These are phyloP conservation scores for Epinephelus fuscoguttatus DNA, from an alignment of 2,113 vertebrate genomes.

Conservation along the genomic window DNA sequence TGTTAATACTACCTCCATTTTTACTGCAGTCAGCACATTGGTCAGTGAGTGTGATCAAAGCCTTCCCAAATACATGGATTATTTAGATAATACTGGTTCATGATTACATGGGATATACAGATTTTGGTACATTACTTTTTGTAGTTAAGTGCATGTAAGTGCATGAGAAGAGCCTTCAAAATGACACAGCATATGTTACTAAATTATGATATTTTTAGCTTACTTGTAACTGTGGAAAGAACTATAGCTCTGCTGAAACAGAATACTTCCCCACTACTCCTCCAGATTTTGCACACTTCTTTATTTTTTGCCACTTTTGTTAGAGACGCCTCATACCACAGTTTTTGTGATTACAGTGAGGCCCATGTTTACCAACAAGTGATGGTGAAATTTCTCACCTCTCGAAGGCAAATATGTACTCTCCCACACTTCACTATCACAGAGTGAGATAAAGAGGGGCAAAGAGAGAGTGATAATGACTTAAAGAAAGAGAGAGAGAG, in stretches of 20 bases:
- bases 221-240: neutral
- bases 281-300: neutral
- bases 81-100: too few species aligned
- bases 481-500: constrained; percentile 39
- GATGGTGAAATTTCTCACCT: constrained; percentile 78
- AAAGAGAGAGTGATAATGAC: constrained; percentile 46
- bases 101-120: too few species aligned
- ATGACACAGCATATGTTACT: too few species aligned
- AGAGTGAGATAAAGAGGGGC: constrained; percentile 37
- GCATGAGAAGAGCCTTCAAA: too few species aligned
- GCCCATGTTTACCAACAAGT: constrained; percentile 75
- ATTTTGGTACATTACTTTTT: too few species aligned
- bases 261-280: neutral
- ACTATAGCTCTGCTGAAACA: neutral
- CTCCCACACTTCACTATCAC: constrained; percentile 69
- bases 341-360: constrained; percentile 47
- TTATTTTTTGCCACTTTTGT: constrained; percentile 3
- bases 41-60: too few species aligned
- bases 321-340: constrained; percentile 1
- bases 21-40: too few species aligned
- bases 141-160: too few species aligned
- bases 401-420: constrained; percentile 74
- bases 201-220: too few species aligned
- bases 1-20: too few species aligned
- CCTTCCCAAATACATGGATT: too few species aligned